phyloP scores from a whole-genome alignment of 2,113 vertebrate species.

The Shinisaurus crocodilurus region DNA sequence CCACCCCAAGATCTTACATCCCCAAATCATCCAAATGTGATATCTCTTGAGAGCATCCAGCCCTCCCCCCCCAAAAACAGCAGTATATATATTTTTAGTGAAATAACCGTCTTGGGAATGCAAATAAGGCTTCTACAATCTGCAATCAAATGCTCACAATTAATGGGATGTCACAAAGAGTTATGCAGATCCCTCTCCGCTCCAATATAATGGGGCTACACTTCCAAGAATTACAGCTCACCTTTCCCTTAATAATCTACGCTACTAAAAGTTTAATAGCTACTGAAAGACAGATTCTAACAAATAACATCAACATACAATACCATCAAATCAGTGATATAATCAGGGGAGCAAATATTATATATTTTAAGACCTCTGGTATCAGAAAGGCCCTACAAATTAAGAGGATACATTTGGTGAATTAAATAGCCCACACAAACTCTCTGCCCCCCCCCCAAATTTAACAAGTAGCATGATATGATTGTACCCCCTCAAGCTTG shows the following conservation, averaged over 20 bases:
- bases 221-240: background rate
- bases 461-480: background rate
- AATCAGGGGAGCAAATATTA: background rate
- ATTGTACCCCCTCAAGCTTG: background rate
- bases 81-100: background rate
- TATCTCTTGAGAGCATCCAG: background rate
- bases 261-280: background rate
- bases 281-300: constrained; percentile 4
- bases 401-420: background rate
- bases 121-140: background rate
- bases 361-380: background rate
- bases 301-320: background rate
- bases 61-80: background rate
- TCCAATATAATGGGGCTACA: background rate
- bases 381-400: background rate
- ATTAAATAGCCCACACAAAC: background rate
- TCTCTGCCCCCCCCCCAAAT: too few relatives aligned
- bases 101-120: background rate
- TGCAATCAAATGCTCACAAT: background rate
- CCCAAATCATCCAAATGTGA: background rate
- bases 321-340: background rate
- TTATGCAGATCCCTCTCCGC: background rate
- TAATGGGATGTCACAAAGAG: background rate
- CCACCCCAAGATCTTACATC: background rate
- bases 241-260: background rate